These are phyloP conservation scores for Molorchus minor DNA, from an alignment of 2,888 invertebrate genomes.

Conservation along the genomic window DNA sequence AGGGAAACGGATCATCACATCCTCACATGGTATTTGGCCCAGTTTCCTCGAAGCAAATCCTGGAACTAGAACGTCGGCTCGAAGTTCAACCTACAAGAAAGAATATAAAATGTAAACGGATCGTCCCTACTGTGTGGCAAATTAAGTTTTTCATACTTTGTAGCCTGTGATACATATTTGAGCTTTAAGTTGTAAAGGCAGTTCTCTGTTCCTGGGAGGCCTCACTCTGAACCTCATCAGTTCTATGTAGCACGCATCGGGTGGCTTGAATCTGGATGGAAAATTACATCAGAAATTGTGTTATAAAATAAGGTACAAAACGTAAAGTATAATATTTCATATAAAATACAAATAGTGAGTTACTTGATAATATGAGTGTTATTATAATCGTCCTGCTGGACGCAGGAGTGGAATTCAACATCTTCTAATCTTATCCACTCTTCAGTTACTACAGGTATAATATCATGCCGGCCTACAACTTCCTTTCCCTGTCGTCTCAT, in stretches of 20 bases:
- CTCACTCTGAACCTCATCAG: conserved; percentile 94
- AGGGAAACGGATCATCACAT: conserved; percentile 95
- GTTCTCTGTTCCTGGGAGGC: conserved; percentile 94
- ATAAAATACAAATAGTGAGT: conserved; percentile 40
- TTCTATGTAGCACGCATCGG: conserved; percentile 98
- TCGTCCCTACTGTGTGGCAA: background rate
- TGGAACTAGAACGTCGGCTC: conserved; percentile 95
- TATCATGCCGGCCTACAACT: conserved; percentile 98
- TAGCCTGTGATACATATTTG: conserved; percentile 88
- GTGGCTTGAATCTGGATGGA: conserved; percentile 84
- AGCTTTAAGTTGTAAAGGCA: conserved; percentile 94
- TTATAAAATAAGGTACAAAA: background rate
- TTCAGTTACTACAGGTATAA: conserved; percentile 98
- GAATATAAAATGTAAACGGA: background rate
- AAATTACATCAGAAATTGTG: background rate
- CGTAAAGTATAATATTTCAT: background rate
- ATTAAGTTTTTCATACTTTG: conserved; percentile 66
- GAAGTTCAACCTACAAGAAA: conserved; percentile 80
- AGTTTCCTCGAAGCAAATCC: conserved; percentile 96
- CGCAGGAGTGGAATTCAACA: conserved; percentile 93
- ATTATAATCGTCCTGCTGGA: conserved; percentile 91
- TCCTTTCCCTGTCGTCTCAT: conserved; percentile 98
- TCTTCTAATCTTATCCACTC: conserved; percentile 98
- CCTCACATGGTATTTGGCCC: conserved; percentile 96
- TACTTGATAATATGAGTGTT: conserved; percentile 86